Percentiles rank a stretch among this genome's conserved stretches.
Conservation (phyloP, 2,888 invertebrate species). For the Uropetala carovei region DNA sequence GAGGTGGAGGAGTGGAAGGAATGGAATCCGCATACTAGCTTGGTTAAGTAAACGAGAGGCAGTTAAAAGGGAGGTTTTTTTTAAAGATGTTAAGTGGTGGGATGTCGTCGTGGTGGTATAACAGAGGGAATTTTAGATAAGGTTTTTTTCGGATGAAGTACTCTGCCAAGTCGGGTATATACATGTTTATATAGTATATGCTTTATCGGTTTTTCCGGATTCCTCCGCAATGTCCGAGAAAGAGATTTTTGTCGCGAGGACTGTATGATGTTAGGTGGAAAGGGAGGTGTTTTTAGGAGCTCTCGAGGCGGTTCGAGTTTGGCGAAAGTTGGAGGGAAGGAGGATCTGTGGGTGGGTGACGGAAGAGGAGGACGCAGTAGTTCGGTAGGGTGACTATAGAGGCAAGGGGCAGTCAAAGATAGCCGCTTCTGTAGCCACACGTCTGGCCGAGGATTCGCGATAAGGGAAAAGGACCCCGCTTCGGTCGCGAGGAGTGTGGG, state of each 20-base stretch:
- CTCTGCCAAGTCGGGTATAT: neutral
- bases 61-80: slow-evolving; percentile 47
- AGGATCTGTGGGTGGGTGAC: neutral
- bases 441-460: slow-evolving; percentile 38
- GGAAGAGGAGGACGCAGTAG: neutral
- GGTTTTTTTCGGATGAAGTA: neutral
- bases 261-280: no score
- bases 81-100: slow-evolving; percentile 52
- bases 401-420: slow-evolving; percentile 40
- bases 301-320: no score
- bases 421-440: slow-evolving; percentile 61
- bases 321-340: neutral
- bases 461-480: neutral
- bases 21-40: slow-evolving; percentile 57
- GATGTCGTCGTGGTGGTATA: slow-evolving; percentile 48
- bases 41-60: slow-evolving; percentile 59
- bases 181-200: no score
- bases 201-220: no score
- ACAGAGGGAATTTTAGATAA: slow-evolving; percentile 49
- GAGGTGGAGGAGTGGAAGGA: neutral
- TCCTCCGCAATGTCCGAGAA: no score
- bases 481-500: neutral
- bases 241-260: neutral
- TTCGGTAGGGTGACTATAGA: neutral
- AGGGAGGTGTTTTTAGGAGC: neutral